Conservation (phyloP, 2,113 vertebrate genomes). For the Rhinichthys klamathensis region DNA sequence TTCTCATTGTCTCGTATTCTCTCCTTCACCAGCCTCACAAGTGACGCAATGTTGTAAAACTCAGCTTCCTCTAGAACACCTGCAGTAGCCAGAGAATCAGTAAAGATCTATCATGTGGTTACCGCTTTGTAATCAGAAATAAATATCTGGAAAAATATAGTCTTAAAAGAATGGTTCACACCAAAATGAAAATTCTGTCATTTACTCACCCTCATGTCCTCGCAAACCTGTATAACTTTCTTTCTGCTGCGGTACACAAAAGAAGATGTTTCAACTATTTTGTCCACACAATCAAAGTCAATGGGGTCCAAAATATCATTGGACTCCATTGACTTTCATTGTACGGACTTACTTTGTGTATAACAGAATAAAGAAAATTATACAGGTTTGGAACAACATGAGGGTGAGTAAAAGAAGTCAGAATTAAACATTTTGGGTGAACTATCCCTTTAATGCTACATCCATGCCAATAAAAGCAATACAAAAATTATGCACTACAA, state of each 20-base stretch:
- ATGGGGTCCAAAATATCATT: neutral
- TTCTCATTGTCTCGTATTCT: slow-evolving; percentile 98
- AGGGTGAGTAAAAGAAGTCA: neutral
- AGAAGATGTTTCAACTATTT: neutral
- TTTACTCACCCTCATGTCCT: no score
- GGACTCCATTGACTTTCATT: neutral
- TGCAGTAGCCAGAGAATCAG: slow-evolving; percentile 58
- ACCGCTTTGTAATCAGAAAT: neutral
- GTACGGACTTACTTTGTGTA: neutral
- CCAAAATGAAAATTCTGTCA: no score
- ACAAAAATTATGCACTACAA: neutral
- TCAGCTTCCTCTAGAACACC: slow-evolving; percentile 97
- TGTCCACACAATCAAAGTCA: neutral
- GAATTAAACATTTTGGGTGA: no score
- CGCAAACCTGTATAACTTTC: no score
- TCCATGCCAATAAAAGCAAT: neutral
- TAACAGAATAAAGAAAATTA: neutral
- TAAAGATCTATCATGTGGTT: neutral
- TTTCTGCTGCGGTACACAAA: neutral
- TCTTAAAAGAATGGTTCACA: no score
- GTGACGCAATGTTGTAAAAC: slow-evolving; percentile 96
- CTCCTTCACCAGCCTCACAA: slow-evolving; percentile 95
- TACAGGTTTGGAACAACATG: neutral
- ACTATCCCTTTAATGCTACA: neutral
- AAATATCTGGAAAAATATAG: neutral